Base-by-base conservation (phyloP, 1,140 invertebrate genomes). In the Drosophila miranda region DNA sequence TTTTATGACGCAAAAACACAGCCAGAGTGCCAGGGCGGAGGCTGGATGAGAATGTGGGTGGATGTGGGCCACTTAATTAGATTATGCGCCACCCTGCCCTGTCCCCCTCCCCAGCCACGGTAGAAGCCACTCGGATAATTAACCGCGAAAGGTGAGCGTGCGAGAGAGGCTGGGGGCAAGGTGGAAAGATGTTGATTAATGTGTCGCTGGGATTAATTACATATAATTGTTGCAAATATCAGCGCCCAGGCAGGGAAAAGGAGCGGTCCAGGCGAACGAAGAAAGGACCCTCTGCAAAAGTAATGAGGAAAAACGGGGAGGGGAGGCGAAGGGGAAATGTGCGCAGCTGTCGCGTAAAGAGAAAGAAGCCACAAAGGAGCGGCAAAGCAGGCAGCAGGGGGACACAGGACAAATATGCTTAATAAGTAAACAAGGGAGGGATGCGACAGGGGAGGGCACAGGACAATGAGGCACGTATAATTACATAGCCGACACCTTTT, bases 401-500 rank as follows among this genome's bases (percentile, higher is more conserved):
- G 61, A 53, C 74, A 60, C 66, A 70, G 56, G 78, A 82, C 78
- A 87, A 87, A 86, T 86, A 87, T 87, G 78, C 77, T 81, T 81
- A 86, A 87, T 87, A 87, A 86, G 76, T 72, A 86, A 86, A 86
- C 76, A 84, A 78, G 79, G 52, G 64, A 45, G 62, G 53, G n/a
- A 50, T 14, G 30, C 21, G 26, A 11, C 9, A 34, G 16, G 21
- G 26, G n/a, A 26, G 21, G 38, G 30, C 23, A 34, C 44, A 34
- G 61, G 49, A 64, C 59, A 64, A 82, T 78, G 79, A 73, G 78
- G 81, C 79, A 75, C 69, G 55, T 69, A 82, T 78, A 87, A 87
- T 87, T 87, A 83, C 83, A 86, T 67, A 88, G 83, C 75, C 68
- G 78, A 87, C 82, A 87, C 82, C 82, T 87, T 87, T 78, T 81